These are phyloP conservation scores for Crotophaga sulcirostris DNA, from an alignment of 2,113 vertebrate species.

Conservation along the genomic window DNA sequence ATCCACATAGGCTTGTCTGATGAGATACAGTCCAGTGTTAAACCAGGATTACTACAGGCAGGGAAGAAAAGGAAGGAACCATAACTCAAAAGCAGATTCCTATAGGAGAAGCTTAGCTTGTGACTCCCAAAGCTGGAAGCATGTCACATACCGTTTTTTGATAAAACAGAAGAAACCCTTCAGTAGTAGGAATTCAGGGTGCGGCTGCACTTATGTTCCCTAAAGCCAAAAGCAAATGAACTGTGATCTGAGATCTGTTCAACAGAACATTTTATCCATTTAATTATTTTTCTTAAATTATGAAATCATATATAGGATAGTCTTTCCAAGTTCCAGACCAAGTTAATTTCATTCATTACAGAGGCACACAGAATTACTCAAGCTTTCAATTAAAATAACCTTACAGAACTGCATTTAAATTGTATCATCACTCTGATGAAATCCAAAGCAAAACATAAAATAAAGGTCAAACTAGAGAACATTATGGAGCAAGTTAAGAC, in stretches of 20 bases:
- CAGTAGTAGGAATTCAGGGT: neutral
- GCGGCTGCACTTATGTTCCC: neutral
- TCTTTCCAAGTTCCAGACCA: neutral
- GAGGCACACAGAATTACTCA: neutral
- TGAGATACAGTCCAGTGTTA: neutral
- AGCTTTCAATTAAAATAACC: constrained; percentile 39
- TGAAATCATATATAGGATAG: neutral
- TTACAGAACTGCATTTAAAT: constrained; percentile 22
- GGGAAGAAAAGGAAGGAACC: neutral
- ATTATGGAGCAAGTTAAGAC: constrained; percentile 26
- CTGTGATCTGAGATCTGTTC: neutral
- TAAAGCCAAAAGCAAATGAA: constrained; percentile 37
- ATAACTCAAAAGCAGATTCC: neutral
- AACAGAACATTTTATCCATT: neutral
- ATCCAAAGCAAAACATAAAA: constrained; percentile 51
- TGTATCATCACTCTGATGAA: constrained; percentile 11
- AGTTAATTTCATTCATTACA: constrained; percentile 21
- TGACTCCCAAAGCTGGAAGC: neutral
- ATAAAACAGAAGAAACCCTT: neutral
- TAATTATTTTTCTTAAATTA: neutral
- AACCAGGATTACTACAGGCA: neutral
- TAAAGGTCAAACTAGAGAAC: constrained; percentile 39
- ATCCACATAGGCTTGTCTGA: neutral
- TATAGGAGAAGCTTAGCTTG: neutral
- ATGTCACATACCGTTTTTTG: neutral